Percentiles rank a stretch among this genome's conserved stretches.
Evolutionary conservation across 2,113 vertebrate species (phyloP).

Genomic region (Taurulus bubalis): DNA sequence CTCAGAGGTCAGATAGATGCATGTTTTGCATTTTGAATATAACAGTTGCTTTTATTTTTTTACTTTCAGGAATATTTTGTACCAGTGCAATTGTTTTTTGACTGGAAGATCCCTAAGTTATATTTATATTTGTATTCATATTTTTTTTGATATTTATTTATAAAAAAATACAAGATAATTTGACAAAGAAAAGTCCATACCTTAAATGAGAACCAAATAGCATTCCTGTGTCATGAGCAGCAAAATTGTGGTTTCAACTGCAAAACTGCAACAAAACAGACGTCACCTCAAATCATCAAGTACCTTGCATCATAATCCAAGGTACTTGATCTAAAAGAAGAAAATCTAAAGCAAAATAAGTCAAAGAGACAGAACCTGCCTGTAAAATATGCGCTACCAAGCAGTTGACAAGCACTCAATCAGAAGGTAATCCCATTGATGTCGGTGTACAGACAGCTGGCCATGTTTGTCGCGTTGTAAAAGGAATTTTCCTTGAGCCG

Average conservation of each 20-base stretch:
- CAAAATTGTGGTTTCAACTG: not conserved
- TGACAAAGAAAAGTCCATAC: no score
- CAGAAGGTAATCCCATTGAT: slow-evolving; percentile 16
- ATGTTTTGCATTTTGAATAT: not conserved
- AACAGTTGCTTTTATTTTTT: no score
- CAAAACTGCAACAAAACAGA: not conserved
- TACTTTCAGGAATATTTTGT: not conserved
- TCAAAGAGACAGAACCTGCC: slow-evolving; percentile 20
- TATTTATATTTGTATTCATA: no score
- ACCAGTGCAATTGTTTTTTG: not conserved
- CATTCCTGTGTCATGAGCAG: not conserved
- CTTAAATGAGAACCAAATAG: not conserved
- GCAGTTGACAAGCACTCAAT: slow-evolving; percentile 12
- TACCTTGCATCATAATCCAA: not conserved
- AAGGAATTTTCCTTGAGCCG: slow-evolving; percentile 27
- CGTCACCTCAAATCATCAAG: not conserved
- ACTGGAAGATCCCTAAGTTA: not conserved
- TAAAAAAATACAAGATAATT: not conserved
- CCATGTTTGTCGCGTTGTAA: slow-evolving; percentile 7
- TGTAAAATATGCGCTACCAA: slow-evolving; percentile 18
- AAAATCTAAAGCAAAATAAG: not conserved
- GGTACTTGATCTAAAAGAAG: not conserved
- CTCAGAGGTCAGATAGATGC: not conserved
- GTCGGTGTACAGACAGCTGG: slow-evolving; percentile 9
- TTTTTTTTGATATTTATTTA: no score